A percentile compares a stretch with the other conserved stretches of the same genome.
Conservation (phyloP, 2,888 invertebrate species). For the Rhamphomyia laevipes region DNA sequence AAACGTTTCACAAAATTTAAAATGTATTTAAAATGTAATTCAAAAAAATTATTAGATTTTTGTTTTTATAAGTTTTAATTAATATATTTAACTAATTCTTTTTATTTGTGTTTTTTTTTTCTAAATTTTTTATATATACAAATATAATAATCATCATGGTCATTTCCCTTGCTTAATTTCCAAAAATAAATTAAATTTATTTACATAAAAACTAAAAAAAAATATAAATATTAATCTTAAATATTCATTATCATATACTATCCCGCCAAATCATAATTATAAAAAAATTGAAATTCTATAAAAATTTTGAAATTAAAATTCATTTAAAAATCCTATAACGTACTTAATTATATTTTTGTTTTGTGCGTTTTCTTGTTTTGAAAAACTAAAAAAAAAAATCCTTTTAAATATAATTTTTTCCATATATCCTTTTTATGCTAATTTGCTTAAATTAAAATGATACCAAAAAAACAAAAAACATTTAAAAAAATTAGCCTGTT, state of each 20-base stretch:
- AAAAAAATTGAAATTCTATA: background rate
- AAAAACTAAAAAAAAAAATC: constrained; percentile 4
- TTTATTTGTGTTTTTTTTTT: constrained; percentile 13
- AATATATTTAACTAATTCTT: constrained; percentile 7
- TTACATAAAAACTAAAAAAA: background rate
- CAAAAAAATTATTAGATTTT: background rate
- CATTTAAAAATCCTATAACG: background rate
- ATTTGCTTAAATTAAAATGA: constrained; percentile 4
- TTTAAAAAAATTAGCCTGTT: constrained; percentile 56
- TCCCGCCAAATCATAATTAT: background rate
- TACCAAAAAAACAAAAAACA: constrained; percentile 12
- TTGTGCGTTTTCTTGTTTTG: no score
- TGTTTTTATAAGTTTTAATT: background rate
- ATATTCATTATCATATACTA: background rate
- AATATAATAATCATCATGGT: background rate
- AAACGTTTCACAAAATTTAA: no score
- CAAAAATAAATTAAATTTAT: background rate
- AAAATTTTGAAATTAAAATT: background rate
- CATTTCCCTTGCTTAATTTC: background rate
- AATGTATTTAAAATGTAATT: no score
- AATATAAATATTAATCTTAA: background rate
- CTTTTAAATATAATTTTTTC: no score
- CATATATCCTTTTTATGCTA: no score
- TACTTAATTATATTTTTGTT: background rate
- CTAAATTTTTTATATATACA: constrained; percentile 4